Conservation (phyloP, 2,888 invertebrate species). For the Eupeodes latifasciatus region DNA sequence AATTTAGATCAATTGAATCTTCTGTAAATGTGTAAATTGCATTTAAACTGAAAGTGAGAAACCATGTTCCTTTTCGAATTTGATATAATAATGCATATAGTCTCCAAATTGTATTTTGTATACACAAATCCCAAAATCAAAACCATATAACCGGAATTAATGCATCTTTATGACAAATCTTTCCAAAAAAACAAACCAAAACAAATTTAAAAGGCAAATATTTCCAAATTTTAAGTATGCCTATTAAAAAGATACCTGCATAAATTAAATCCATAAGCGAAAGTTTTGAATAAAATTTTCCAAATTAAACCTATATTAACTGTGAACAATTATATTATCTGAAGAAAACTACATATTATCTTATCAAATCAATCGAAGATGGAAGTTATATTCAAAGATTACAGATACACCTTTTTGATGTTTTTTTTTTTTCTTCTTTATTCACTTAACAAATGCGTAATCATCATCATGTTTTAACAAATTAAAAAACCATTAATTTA, state of each 20-base stretch:
- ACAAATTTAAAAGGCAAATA: conserved; percentile 33
- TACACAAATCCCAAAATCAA: no score
- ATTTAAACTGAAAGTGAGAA: conserved; percentile 8
- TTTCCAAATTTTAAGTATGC: conserved; percentile 6
- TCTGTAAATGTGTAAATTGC: no score
- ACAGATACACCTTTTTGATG: not conserved
- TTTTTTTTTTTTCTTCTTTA: no score
- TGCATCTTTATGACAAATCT: conserved; percentile 6
- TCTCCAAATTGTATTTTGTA: not conserved
- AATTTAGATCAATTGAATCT: not conserved
- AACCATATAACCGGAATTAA: conserved; percentile 27
- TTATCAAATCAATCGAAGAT: conserved; percentile 32
- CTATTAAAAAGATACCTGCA: conserved; percentile 9
- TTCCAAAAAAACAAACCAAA: conserved; percentile 1
- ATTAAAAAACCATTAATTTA: conserved; percentile 60
- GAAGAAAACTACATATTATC: conserved; percentile 15
- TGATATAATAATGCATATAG: not conserved
- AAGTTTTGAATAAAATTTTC: conserved; percentile 48
- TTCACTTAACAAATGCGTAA: not conserved
- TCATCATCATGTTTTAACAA: conserved; percentile 51
- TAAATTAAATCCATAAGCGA: conserved; percentile 17
- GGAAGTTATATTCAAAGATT: not conserved
- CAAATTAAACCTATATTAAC: conserved; percentile 27
- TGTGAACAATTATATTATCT: conserved; percentile 40
- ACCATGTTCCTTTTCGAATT: not conserved